Evolutionary conservation across 2,113 vertebrate species (phyloP).

Genomic region (Microcebus lehilahytsara): DNA sequence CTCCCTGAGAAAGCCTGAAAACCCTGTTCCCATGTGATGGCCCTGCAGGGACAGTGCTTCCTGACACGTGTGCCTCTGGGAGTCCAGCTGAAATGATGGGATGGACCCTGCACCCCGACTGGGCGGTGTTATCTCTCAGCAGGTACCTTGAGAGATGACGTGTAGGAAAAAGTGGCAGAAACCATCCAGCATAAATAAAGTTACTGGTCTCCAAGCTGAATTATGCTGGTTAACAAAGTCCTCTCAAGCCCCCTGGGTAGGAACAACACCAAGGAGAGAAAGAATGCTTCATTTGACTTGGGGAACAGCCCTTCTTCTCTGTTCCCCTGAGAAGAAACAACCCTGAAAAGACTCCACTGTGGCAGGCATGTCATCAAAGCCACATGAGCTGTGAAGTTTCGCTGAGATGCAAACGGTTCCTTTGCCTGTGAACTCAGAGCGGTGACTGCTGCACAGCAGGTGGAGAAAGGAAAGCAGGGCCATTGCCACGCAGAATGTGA

Average conservation of each 20-base stretch:
- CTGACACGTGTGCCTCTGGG: fast-evolving
- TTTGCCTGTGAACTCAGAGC: background rate
- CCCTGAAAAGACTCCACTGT: background rate
- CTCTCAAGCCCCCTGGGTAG: background rate
- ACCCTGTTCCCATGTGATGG: fast-evolving
- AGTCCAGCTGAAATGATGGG: background rate
- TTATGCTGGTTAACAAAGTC: background rate
- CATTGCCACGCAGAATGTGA: fast-evolving
- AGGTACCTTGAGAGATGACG: background rate
- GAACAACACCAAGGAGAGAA: background rate
- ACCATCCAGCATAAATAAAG: background rate
- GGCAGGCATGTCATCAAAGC: background rate
- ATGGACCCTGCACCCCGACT: background rate
- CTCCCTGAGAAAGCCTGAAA: background rate
- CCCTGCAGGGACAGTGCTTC: background rate
- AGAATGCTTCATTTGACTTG: background rate
- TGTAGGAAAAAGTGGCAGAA: background rate
- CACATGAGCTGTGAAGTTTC: background rate
- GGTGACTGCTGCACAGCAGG: fast-evolving
- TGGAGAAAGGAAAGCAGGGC: background rate
- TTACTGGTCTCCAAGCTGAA: background rate
- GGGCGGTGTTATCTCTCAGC: background rate
- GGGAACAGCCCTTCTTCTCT: background rate
- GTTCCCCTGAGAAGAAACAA: background rate
- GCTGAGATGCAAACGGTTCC: background rate